These are phyloP conservation scores for Heliconius sara DNA, from an alignment of 2,888 invertebrate genomes.

Conservation along the genomic window DNA sequence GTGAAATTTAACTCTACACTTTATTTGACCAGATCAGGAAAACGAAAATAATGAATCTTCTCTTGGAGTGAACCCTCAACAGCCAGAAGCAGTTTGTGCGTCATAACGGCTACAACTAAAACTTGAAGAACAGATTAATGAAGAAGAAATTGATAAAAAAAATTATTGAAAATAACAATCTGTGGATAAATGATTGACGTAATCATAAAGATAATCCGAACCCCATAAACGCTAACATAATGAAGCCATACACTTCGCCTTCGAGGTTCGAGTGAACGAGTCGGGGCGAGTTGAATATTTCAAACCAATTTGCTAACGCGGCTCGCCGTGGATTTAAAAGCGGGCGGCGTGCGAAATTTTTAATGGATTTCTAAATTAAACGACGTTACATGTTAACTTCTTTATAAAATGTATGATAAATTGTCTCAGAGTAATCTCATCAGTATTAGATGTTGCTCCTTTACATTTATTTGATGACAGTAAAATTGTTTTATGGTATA, in stretches of 20 bases:
- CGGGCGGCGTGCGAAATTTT: constrained; percentile 31
- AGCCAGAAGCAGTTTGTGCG: too few species aligned
- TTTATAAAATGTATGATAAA: not conserved
- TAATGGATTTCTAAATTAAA: constrained; percentile 40
- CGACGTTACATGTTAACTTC: constrained; percentile 18
- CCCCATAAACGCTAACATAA: constrained; percentile 28
- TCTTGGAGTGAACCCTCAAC: too few species aligned
- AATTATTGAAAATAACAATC: not conserved
- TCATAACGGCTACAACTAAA: too few species aligned
- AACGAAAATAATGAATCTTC: too few species aligned
- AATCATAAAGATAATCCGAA: constrained; percentile 14
- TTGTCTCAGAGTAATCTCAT: not conserved
- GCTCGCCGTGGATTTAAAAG: constrained; percentile 45
- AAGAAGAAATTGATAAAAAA: too few species aligned
- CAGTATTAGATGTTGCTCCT: not conserved
- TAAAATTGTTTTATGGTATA: not conserved
- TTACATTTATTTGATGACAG: not conserved
- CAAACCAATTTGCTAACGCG: constrained; percentile 55
- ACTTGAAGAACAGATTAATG: too few species aligned
- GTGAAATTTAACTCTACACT: too few species aligned
- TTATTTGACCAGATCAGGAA: too few species aligned
- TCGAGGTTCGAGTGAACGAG: not conserved
- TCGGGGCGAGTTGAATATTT: constrained; percentile 53
- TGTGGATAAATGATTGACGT: not conserved
- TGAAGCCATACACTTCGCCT: constrained; percentile 36